These are phyloP conservation scores for Tenualosa thibaudeaui DNA, from an alignment of 2,797 vertebrate genomes.

Conservation along the genomic window DNA sequence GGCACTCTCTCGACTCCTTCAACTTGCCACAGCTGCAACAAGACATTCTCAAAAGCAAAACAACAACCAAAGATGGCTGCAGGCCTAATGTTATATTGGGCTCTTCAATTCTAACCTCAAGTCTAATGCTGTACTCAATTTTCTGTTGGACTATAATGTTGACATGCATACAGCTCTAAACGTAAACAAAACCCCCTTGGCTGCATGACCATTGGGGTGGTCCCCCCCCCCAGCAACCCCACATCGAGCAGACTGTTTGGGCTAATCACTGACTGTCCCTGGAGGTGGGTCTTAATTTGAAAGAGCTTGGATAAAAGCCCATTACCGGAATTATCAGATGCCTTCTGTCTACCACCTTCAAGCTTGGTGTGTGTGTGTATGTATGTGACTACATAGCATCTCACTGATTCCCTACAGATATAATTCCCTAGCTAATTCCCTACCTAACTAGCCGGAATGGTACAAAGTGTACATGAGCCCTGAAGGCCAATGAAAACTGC, in stretches of 20 bases:
- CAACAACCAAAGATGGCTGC: neutral
- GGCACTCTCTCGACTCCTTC: neutral
- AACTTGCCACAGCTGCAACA: neutral
- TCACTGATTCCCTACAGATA: neutral
- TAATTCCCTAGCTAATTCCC: no score
- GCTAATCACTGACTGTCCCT: conserved; percentile 18
- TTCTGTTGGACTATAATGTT: neutral
- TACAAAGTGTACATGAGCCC: neutral
- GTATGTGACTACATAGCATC: neutral
- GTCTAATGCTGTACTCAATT: neutral
- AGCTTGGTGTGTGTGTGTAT: neutral
- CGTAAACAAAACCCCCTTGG: neutral
- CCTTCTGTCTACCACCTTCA: conserved; percentile 26
- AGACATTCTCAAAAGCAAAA: neutral
- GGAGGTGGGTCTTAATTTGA: conserved; percentile 29
- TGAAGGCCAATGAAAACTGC: neutral
- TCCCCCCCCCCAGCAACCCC: neutral
- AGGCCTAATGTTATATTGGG: neutral
- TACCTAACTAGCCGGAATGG: neutral
- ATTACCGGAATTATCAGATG: conserved; percentile 30
- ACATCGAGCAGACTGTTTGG: conserved; percentile 9
- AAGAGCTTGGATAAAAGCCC: conserved; percentile 26
- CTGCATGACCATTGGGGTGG: neutral
- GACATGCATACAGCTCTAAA: neutral
- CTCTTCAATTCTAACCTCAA: neutral